Evolutionary conservation across 1,140 invertebrate genomes (phyloP), one percentile per base, ranked within the genome.

Genomic region (Chlorops oryzae): DNA sequence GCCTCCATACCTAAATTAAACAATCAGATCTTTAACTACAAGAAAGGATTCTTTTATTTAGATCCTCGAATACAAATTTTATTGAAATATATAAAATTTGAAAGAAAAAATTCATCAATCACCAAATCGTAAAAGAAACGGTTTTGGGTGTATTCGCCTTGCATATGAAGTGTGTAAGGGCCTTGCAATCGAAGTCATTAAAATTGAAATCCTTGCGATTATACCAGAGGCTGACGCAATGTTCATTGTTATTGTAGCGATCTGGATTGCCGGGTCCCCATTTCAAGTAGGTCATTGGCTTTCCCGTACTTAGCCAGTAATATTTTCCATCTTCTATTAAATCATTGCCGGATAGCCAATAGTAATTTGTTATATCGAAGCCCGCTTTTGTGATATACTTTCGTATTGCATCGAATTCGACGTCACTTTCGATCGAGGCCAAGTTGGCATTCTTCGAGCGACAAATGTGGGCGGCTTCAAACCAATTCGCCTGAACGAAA

Each of bases 101-200:
- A n/a, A n/a, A n/a, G n/a, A n/a, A n/a, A n/a, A n/a, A n/a, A n/a
- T n/a, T n/a, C 3, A 39, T 10, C 12, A 18, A 12, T 39, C 22
- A 39, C 38, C 38, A 39, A 39, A 39, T 15, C 3, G 38, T 39
- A 18, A 39, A 39, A 21, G 38, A 17, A 6, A 39, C 17, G 22
- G 38, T 39, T 39, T 39, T 39, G 13, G 38, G 38, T 21, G 20
- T 39, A 21, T 39, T 21, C 0, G 38, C 38, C 22, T 39, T 17
- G 22, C 38, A 39, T 21, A 39, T 7, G 22, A 21, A 39, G 17
- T 39, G n/a, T 12, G 18, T 21, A 9, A 21, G 18, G 10, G 20
- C 22, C 38, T 39, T 39, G 13, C 38, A 39, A 18, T 39, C 38
- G 18, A 39, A 39, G 22, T 39, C 38, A 39, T 39, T 39, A 17